A percentile compares a stretch with the other conserved stretches of the same genome.
phyloP scores from a whole-genome alignment of 1,140 invertebrate species.

The Cyrtorhinus lividipennis region DNA sequence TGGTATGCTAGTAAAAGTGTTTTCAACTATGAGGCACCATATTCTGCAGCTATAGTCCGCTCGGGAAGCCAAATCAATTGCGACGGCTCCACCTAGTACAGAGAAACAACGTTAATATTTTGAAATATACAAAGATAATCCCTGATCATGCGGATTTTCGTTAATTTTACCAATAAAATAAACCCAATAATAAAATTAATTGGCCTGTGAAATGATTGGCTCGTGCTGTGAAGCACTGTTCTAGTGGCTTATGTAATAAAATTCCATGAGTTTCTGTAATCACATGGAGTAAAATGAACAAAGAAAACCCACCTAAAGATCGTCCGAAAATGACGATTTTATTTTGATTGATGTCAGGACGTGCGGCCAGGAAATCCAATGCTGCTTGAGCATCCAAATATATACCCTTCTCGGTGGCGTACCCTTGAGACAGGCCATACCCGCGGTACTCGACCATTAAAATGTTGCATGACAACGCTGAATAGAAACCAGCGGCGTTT shows the following conservation, averaged over 20 bases:
- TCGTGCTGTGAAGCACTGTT: no score
- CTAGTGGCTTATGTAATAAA: no score
- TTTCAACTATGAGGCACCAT: slow-evolving; percentile 78
- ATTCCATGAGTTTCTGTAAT: no score
- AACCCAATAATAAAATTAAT: no score
- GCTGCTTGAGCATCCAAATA: slow-evolving; percentile 77
- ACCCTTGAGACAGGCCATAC: slow-evolving; percentile 83
- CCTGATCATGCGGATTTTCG: no score
- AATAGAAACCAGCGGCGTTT: slow-evolving; percentile 63
- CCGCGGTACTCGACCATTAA: slow-evolving; percentile 86
- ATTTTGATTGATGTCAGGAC: slow-evolving; percentile 65
- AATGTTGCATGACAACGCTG: slow-evolving; percentile 67
- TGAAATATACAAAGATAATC: no score
- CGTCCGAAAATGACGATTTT: slow-evolving; percentile 88
- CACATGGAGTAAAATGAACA: no score
- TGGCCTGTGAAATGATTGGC: no score
- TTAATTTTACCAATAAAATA: no score
- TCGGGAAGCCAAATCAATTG: slow-evolving; percentile 65
- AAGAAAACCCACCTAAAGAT: slow-evolving; percentile 59
- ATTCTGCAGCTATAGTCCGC: slow-evolving; percentile 57
- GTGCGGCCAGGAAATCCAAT: slow-evolving; percentile 63
- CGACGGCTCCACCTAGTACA: slow-evolving; percentile 67
- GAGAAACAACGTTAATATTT: no score
- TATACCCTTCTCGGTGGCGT: slow-evolving; percentile 70
- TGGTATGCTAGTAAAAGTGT: slow-evolving; percentile 88